Evolutionary conservation across 1,140 invertebrate species (phyloP).

Genomic region (Carposina sasakii): DNA sequence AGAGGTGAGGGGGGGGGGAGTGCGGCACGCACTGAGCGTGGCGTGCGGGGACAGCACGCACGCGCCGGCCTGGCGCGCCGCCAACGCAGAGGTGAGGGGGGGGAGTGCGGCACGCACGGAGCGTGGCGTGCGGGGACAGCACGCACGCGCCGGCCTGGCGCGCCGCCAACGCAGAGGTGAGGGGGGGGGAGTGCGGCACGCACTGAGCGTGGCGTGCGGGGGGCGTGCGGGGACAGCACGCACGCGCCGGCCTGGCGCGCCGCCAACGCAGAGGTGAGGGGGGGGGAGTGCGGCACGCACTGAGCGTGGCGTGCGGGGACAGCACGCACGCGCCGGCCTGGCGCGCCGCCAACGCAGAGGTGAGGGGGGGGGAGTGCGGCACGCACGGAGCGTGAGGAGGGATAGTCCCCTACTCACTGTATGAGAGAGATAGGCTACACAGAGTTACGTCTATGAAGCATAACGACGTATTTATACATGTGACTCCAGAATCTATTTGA

Average conservation of each 20-base stretch:
- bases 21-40: conserved; percentile 88
- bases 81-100: conserved; percentile 83
- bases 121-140: conserved; percentile 89
- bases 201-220: too few species aligned
- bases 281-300: conserved; percentile 95
- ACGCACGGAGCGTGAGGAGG: too few species aligned
- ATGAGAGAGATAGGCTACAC: too few species aligned
- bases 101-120: too few species aligned
- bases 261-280: conserved; percentile 84
- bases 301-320: conserved; percentile 91
- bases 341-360: conserved; percentile 91
- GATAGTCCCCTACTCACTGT: too few species aligned
- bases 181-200: too few species aligned
- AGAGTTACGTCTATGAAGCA: too few species aligned
- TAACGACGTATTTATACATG: too few species aligned
- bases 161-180: conserved; percentile 87
- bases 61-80: conserved; percentile 95
- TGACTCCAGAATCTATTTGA: too few species aligned
- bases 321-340: conserved; percentile 84
- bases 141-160: conserved; percentile 89
- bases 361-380: too few species aligned
- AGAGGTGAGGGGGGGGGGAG: conserved; percentile 89
- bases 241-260: conserved; percentile 90
- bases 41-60: conserved; percentile 89
- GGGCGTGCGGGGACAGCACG: conserved; percentile 85